These are phyloP conservation scores for Poeciliopsis gracilis DNA, from an alignment of 2,797 vertebrate species.

Conservation along the genomic window DNA sequence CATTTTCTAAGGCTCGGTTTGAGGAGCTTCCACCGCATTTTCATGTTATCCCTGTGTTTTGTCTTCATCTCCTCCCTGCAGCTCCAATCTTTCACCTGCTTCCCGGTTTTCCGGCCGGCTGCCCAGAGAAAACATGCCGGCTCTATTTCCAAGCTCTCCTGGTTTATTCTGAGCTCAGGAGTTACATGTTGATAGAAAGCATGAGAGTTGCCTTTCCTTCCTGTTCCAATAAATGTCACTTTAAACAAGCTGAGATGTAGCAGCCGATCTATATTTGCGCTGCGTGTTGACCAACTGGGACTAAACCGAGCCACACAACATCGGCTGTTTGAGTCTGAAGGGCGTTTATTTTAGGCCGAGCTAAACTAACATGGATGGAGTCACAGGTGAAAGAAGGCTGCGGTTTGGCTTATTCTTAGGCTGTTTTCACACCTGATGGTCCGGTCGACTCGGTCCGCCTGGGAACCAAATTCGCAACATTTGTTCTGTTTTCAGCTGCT, in stretches of 20 bases:
- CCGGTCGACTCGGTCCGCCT: too few species aligned
- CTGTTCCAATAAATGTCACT: constrained; percentile 71
- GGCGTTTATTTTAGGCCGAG: constrained; percentile 63
- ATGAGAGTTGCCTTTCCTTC: constrained; percentile 64
- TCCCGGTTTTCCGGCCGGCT: constrained; percentile 63
- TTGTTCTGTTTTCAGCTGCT: too few species aligned
- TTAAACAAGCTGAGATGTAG: constrained; percentile 68
- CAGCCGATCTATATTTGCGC: constrained; percentile 76
- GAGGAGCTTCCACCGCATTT: constrained; percentile 40
- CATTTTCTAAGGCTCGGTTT: constrained; percentile 7
- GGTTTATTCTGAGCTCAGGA: constrained; percentile 66
- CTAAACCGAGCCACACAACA: constrained; percentile 67
- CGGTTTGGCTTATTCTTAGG: constrained; percentile 4
- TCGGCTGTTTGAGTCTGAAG: constrained; percentile 58
- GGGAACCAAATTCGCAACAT: too few species aligned
- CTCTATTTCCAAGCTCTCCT: constrained; percentile 67
- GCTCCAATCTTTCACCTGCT: constrained; percentile 56
- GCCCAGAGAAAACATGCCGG: constrained; percentile 68
- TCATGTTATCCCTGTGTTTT: constrained; percentile 31
- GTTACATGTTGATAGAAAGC: constrained; percentile 68
- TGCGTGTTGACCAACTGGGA: constrained; percentile 74
- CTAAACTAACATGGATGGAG: constrained; percentile 62
- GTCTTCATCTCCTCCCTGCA: constrained; percentile 51
- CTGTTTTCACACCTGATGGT: too few species aligned
- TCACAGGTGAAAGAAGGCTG: constrained; percentile 52